These are phyloP conservation scores for Ypsolopha scabrella DNA, from an alignment of 2,888 invertebrate species.

Conservation along the genomic window DNA sequence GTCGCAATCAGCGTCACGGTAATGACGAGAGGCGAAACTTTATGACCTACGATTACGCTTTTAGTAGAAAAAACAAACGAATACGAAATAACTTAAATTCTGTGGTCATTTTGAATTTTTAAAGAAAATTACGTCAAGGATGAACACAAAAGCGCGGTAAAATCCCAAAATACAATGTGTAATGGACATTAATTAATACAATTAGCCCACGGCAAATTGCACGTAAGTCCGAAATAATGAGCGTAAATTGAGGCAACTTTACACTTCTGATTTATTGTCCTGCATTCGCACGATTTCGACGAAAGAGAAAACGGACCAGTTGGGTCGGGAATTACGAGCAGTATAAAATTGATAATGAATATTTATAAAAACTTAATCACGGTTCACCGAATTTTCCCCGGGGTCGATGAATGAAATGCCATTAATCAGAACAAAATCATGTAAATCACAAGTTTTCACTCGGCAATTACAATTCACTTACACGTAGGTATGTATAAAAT, in stretches of 20 bases:
- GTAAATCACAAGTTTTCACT: slow-evolving; percentile 38
- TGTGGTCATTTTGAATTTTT: no score
- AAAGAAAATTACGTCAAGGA: no score
- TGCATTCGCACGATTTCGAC: slow-evolving; percentile 62
- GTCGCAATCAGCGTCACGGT: not conserved
- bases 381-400: slow-evolving; percentile 43
- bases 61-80: no score
- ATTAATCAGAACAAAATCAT: slow-evolving; percentile 60
- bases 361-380: slow-evolving; percentile 66
- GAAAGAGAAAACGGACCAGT: slow-evolving; percentile 69
- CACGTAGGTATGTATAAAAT: no score
- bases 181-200: slow-evolving; percentile 67
- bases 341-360: slow-evolving; percentile 65
- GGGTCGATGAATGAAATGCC: slow-evolving; percentile 45
- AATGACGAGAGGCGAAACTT: no score
- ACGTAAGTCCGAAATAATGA: slow-evolving; percentile 64
- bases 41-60: no score
- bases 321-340: slow-evolving; percentile 55
- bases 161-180: slow-evolving; percentile 32
- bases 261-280: slow-evolving; percentile 69
- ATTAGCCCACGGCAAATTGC: slow-evolving; percentile 66
- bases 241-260: slow-evolving; percentile 66
- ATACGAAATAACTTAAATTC: no score
- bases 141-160: not conserved
- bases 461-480: slow-evolving; percentile 20